phyloP scores from a whole-genome alignment of 2,113 vertebrate species.

The Neomonachus schauinslandi region DNA sequence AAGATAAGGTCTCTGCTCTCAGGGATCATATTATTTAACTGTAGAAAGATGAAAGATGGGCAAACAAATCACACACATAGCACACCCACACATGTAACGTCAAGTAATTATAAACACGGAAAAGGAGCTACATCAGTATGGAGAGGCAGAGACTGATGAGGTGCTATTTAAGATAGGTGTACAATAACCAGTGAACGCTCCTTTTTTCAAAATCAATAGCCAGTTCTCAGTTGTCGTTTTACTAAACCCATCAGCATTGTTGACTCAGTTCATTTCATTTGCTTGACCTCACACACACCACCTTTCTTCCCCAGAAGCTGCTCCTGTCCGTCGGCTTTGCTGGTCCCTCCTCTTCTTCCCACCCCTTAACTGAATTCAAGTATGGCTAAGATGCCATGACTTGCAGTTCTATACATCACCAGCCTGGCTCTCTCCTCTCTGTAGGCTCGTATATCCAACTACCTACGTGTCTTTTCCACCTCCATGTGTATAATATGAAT shows the following conservation, averaged over 20 bases:
- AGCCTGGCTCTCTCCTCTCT: not conserved
- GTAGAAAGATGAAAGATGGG: not conserved
- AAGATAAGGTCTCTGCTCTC: not conserved
- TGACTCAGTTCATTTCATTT: not conserved
- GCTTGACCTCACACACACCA: not conserved
- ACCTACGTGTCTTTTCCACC: not conserved
- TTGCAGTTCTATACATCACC: not conserved
- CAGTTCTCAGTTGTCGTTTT: not conserved
- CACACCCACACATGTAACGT: not conserved
- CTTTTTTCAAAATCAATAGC: not conserved
- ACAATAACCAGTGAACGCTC: not conserved
- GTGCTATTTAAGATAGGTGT: not conserved
- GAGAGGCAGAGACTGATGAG: not conserved
- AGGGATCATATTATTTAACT: not conserved
- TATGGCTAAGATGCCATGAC: not conserved
- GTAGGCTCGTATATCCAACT: not conserved
- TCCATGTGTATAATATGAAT: not conserved
- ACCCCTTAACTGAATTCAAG: not conserved
- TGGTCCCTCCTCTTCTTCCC: not conserved
- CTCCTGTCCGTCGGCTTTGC: not conserved
- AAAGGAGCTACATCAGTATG: not conserved
- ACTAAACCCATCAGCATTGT: not conserved
- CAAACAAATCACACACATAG: not conserved
- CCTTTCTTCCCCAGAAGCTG: not conserved
- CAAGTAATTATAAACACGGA: not conserved